A percentile compares a stretch with the other conserved stretches of the same genome.
Evolutionary conservation across 2,113 vertebrate species (phyloP).

Genomic region (Theristicus caerulescens): DNA sequence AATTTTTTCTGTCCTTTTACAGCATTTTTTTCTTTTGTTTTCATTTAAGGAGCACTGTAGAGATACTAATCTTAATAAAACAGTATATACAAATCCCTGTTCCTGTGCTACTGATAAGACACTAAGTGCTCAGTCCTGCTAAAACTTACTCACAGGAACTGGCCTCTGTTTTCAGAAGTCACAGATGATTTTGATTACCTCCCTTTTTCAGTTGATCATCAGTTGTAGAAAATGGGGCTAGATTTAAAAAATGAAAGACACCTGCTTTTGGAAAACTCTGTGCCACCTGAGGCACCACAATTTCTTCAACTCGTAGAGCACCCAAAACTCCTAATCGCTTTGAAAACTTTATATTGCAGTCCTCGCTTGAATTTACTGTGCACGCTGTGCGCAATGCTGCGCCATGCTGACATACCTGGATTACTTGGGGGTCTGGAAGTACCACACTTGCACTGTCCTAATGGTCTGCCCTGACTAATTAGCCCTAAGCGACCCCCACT

Average conservation of each 20-base stretch:
- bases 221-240: not conserved
- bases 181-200: not conserved
- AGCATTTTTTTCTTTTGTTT: constrained; percentile 29
- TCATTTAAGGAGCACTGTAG: not conserved
- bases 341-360: not conserved
- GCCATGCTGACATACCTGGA: fast-evolving
- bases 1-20: constrained; percentile 43
- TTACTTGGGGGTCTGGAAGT: not conserved
- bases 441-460: not conserved
- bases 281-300: not conserved
- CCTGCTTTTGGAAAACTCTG: not conserved
- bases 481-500: not conserved
- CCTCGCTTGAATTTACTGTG: not conserved
- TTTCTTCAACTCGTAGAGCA: not conserved
- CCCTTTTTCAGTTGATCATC: not conserved
- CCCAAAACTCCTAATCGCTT: not conserved
- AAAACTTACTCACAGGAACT: not conserved
- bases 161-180: constrained; percentile 26
- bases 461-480: not conserved
- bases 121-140: not conserved
- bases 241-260: not conserved
- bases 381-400: not conserved
- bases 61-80: constrained; percentile 54
- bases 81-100: constrained; percentile 37
- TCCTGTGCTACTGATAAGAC: constrained; percentile 34